Evolutionary conservation across 2,797 vertebrate genomes (phyloP), one percentile per base, ranked within the genome.

Genomic region (Bradypus variegatus): DNA sequence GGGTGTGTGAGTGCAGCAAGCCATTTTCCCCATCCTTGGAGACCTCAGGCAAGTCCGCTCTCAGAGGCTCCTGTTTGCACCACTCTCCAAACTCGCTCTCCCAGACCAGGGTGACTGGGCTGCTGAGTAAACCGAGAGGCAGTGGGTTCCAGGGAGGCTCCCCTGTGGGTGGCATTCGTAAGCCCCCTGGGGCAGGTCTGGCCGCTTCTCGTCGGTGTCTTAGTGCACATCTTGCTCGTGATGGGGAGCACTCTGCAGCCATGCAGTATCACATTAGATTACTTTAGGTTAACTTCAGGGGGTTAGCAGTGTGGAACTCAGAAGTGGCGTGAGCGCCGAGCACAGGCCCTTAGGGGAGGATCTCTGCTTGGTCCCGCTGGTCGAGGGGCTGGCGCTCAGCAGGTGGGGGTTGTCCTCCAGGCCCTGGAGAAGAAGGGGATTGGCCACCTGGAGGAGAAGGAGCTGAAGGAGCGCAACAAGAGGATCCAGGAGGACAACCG

Each of bases 381-480:
- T 41, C 41, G 41, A 7, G 41, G 41, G 41, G 41, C 41, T 14
- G 33, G 4, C 13, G 41, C 23, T 85, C 64, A 62, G 29, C 1
- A 2, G 13, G 6, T 0, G 0, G 50, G 14, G 50, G 50, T 50
- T 55, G 12, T 16, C 36, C 45, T 81, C 48, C 94, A 99, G 99
- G 99, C 99, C 0, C 96, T 99, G 95, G 98, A 99, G 94, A 98
- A 98, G 95, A 99, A 99, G 95, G 99, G 99, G 2, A 99, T 99
- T 5, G 97, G 98, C 48, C 99, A 99, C 94, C 97, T 99, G 16
- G 98, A 98, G 7, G 99, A 99, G 94, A 99, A 99, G 92, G 98
- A 99, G 21, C 97, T 99, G 48, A 99, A 99, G 95, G 99, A 99
- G 29, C 97, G 99, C 25, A 99, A 99, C 97, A 99, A 99, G 95